Base-by-base conservation (phyloP, 1,140 invertebrate species). In the Drosophila truncata region DNA sequence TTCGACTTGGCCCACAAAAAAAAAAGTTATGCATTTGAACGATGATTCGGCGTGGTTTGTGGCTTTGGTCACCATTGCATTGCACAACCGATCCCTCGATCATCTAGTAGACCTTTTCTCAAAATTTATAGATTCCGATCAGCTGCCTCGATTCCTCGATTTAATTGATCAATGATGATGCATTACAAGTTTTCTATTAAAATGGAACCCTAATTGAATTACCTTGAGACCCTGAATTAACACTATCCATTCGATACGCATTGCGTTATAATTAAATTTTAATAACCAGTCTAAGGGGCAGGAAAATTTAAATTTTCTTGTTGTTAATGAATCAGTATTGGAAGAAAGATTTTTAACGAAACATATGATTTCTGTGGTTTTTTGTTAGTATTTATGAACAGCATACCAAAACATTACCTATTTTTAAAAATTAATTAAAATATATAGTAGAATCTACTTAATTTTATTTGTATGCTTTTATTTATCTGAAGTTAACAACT, bases 1-100 rank as follows among this genome's bases (percentile, higher is more conserved):
- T 80, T 80, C 65, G 78, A 58, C 59, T 80, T 74, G 72, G 77
- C 70, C 79, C 73, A 80, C 71, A 81, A 79, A 80, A 16, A 47
- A 49, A 25, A 42, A 42, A 47, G 39, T 82, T 82, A 82, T 82
- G 61, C 71, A 77, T 58, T 76, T 59, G 71, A 41, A 67, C 74
- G 74, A 77, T 76, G 79, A 82, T 82, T 82, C 73, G 80, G 73
- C 74, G 41, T 50, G 69, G 72, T 63, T 62, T 60, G 33, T 39
- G 78, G 55, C 42, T 63, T 37, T 58, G 77, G 39, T 63, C 46
- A 46, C n/a, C 47, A 54, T 11, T 35, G 55, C 49, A 46, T 82
- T 82, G 72, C 78, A 72, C 78, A 82, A 82, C 75, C 58, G 16
- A 57, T 14, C 66, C 33, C 31, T 35, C 47, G 37, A 44, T 66